phyloP scores from a whole-genome alignment of 1,140 invertebrate genomes.

The Cydia pomonella region DNA sequence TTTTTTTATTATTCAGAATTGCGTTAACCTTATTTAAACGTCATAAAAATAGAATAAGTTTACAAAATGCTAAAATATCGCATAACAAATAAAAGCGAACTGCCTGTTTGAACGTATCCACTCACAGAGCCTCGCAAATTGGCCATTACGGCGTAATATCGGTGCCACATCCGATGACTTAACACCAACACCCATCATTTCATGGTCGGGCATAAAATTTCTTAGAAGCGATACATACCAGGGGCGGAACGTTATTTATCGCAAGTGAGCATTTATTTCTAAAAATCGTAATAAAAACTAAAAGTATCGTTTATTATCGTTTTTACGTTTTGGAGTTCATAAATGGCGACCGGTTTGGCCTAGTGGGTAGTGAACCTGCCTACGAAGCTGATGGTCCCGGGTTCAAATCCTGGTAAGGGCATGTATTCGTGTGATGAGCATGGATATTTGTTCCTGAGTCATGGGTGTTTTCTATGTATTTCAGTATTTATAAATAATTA shows the following conservation, averaged over 20 bases:
- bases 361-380: no score
- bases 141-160: not conserved
- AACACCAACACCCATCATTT: not conserved
- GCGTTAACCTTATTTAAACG: no score
- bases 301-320: no score
- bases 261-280: not conserved
- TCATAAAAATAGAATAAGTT: not conserved
- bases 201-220: not conserved
- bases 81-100: not conserved
- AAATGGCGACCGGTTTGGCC: no score
- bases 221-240: not conserved
- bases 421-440: no score
- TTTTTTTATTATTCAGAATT: no score
- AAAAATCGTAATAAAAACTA: not conserved
- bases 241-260: not conserved
- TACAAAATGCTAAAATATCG: not conserved
- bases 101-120: constrained; percentile 7
- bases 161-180: not conserved
- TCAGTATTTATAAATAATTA: no score
- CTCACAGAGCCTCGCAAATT: not conserved
- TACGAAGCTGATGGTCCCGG: no score
- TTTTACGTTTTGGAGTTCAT: no score
- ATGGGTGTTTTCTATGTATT: no score
- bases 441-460: no score
- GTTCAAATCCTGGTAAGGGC: no score